Conservation (phyloP, 2,113 vertebrate species). For the Stomatorhinus ivindoensis region DNA sequence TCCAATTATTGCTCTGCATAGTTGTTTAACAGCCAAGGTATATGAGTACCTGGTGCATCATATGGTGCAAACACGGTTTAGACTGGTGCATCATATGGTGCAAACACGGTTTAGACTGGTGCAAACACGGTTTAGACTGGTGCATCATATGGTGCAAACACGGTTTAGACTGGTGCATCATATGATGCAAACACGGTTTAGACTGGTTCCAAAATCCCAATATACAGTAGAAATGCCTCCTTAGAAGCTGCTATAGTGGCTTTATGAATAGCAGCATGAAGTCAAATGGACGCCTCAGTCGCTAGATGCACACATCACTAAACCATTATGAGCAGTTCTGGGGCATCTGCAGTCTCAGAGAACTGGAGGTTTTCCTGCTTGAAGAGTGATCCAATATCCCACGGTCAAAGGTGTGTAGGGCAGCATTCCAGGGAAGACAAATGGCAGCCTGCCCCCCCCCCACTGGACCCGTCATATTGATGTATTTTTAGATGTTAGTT, state of each 20-base stretch:
- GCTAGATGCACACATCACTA: not conserved
- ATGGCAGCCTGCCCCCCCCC: not conserved
- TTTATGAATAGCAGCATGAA: not conserved
- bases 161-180: not conserved
- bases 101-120: no score
- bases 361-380: not conserved
- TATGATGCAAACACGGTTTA: no score
- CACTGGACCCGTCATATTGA: not conserved
- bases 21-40: not conserved
- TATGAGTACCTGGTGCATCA: not conserved
- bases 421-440: not conserved
- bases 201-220: not conserved
- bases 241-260: not conserved
- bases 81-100: no score
- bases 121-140: no score
- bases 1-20: not conserved
- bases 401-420: not conserved
- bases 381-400: not conserved
- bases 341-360: not conserved
- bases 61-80: not conserved
- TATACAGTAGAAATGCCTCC: not conserved
- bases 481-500: not conserved
- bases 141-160: not conserved
- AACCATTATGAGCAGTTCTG: not conserved
- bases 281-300: not conserved